Base-by-base conservation (phyloP, 2,797 vertebrate species). In the Hippopotamyrus pictus region DNA sequence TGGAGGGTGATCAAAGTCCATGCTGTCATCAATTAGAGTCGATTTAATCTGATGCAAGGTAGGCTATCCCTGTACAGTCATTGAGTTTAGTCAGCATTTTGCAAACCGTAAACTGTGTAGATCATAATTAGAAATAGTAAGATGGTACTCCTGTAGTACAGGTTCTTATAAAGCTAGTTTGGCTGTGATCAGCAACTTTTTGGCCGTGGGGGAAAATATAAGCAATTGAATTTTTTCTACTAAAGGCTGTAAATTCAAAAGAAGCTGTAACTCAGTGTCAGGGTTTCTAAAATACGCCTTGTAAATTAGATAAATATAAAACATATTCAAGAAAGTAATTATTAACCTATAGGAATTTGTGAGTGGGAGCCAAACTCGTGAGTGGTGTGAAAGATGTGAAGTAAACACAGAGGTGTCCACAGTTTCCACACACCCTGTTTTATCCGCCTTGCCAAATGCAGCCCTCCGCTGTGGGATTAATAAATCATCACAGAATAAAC, bases 401-500 rank as follows among this genome's bases (percentile, higher is more conserved):
- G 50, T 86, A n/a, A 25, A 87, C n/a, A n/a, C 22, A 37, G 50
- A 57, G 51, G 53, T 29, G 53, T 54, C 29, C 51, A 41, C 85
- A 57, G 46, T 37, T 87, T 87, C 19, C 53, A 54, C 51, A 57
- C 50, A 57, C 51, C 85, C 85, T 11, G 25, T 37, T 57, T 54
- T 17, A 14, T 50, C 46, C 17, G 9, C 7, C 48, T 29, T 86
- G 85, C 51, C 51, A 54, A 41, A 33, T 54, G 25, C 25, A 57
- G 22, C 85, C 51, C 25, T 86, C 51, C 51, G 53, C 85, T 87
- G 85, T 57, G 53, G 29, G 50, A 54, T 87, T 33, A 54, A 87
- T 87, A 57, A 51, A 57, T 87, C 85, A 57, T n/a, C 53, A 12
- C 17, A 87, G 33, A 33, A 87, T 87, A 57, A 54, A 87, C 53